phyloP scores from a whole-genome alignment of 2,888 invertebrate species.

The Escarpia spicata region DNA sequence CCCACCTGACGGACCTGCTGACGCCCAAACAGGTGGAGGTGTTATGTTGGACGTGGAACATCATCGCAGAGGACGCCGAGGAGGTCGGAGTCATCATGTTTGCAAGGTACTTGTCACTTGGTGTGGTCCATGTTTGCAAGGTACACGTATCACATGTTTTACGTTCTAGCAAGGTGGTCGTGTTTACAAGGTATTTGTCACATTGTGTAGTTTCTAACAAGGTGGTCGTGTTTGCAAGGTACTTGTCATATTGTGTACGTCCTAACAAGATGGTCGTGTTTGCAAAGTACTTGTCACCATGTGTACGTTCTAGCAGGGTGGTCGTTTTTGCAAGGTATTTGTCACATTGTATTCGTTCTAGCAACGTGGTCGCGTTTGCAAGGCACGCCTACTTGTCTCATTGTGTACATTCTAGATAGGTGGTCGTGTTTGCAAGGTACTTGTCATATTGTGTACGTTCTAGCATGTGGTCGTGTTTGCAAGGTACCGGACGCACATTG shows the following conservation, averaged over 20 bases:
- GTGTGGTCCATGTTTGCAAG: neutral
- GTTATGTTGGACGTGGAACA: neutral
- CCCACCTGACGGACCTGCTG: neutral
- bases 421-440: no score
- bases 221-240: neutral
- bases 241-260: neutral
- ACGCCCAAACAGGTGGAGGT: neutral
- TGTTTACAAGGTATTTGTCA: neutral
- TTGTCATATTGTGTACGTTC: neutral
- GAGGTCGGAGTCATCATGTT: conserved; percentile 6
- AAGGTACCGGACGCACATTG: no score
- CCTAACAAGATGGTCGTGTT: neutral
- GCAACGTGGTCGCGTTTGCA: neutral
- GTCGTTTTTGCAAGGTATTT: no score
- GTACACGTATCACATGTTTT: neutral
- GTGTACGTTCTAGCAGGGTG: neutral
- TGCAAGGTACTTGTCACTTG: neutral
- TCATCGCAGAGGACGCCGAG: neutral
- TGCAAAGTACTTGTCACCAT: neutral
- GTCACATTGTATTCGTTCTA: neutral
- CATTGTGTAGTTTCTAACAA: neutral
- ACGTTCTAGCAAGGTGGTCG: neutral
- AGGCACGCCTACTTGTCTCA: neutral
- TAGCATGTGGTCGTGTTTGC: no score
- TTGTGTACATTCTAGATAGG: neutral